Evolutionary conservation across 1,140 invertebrate species (phyloP).

Genomic region (Lucilia sericata): DNA sequence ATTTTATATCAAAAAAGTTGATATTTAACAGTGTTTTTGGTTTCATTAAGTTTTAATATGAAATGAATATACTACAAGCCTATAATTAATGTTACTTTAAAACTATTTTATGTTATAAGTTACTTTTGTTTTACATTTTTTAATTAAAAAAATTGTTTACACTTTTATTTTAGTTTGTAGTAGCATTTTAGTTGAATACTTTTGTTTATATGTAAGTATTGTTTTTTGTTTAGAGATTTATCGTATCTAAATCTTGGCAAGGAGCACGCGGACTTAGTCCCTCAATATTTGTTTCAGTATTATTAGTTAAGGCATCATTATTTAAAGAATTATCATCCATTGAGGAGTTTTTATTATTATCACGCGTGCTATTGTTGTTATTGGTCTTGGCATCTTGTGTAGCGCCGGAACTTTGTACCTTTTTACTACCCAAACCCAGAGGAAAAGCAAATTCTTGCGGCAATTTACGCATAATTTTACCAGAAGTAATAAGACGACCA

Average conservation of each 20-base stretch:
- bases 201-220: neutral
- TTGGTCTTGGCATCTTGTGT: slow-evolving; percentile 59
- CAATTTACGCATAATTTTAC: slow-evolving; percentile 94
- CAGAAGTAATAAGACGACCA: slow-evolving; percentile 96
- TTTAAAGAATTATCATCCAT: slow-evolving; percentile 12
- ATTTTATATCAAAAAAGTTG: slow-evolving; percentile 18
- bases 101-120: neutral
- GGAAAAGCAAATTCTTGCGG: slow-evolving; percentile 71
- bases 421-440: slow-evolving; percentile 62
- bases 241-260: slow-evolving; percentile 76
- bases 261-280: slow-evolving; percentile 69
- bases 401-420: slow-evolving; percentile 54
- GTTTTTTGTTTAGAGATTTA: slow-evolving; percentile 71
- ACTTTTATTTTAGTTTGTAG: slow-evolving; percentile 9
- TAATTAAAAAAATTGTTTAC: slow-evolving; percentile 1
- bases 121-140: neutral
- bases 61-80: neutral
- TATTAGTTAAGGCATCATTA: slow-evolving; percentile 36
- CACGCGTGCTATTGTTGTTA: slow-evolving; percentile 66
- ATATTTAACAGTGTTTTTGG: neutral
- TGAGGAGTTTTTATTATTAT: slow-evolving; percentile 54
- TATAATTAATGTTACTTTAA: neutral
- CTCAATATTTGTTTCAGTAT: slow-evolving; percentile 48
- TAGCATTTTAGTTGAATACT: slow-evolving; percentile 4
- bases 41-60: neutral